Evolutionary conservation across 2,888 invertebrate species (phyloP), one percentile per base, ranked within the genome.

Genomic region (Coleophora flavipennella): DNA sequence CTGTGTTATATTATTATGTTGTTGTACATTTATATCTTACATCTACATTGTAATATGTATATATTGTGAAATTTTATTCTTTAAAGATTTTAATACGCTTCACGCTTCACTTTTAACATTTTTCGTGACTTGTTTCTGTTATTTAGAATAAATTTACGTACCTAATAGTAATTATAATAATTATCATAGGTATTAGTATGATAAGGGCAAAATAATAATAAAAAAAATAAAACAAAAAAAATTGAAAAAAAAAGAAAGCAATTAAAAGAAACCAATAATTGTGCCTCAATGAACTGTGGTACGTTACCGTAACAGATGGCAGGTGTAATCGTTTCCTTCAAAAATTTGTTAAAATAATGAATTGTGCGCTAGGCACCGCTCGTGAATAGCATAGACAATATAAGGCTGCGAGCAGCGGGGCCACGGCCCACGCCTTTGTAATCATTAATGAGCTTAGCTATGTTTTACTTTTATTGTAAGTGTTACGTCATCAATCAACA

Each of bases 221-320:
- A 55, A 46, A 52, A 51, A 53, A 47, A 51, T 59, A 51, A 50
- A 60, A 62, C 54, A 58, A 59, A 59, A 53, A 57, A 52, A 54
- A 59, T 63, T 62, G 52, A 54, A 59, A 55, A 56, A 51, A 67
- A 62, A 55, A 61, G 70, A 78, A 79, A 83, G 77, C 75, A 81
- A 80, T 76, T 69, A 75, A 77, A 81, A 80, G 69, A 79, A 83
- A 84, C 84, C 84, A 84, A 84, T 84, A 81, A 83, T 84, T 83
- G 84, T 84, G 84, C 84, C 84, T 84, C 83, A 81, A 81, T 81
- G 73, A 81, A 78, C 80, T 81, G 84, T 84, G 83, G 83, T 84
- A 83, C 84, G 84, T 81, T 83, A 84, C 84, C 84, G 75, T 79
- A 76, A 77, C 74, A 68, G 73, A 77, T 73, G 80, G 79, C 80